Base-by-base conservation (phyloP, 2,113 vertebrate genomes). In the Fukomys damarensis region DNA sequence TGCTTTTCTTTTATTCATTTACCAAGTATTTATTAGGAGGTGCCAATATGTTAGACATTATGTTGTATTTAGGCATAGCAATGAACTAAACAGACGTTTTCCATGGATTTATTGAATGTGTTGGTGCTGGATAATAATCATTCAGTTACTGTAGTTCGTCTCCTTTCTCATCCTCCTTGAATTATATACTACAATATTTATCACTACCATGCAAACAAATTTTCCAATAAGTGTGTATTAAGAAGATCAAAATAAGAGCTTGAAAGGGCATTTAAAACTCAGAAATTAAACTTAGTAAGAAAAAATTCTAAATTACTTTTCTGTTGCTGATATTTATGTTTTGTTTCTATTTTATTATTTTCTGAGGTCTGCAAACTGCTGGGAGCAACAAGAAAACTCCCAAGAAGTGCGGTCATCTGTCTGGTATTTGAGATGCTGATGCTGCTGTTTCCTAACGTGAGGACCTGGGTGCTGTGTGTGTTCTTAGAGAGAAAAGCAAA, bases 261-360 rank as follows among this genome's bases (percentile, higher is more conserved):
- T 17, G 16, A n/a, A 94, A 91, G 52, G 17, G 13, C 13, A 68
- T 58, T 86, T 86, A 10, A 43, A 96, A 35, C 43, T 83, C 22
- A 94, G 86, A 95, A 95, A 91, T 70, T 26, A 85, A 87, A 77
- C 20, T 93, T 17, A 2, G 41, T 52, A 7, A 43, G 63, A 91
- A 30, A 85, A 86, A 91, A 24, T 30, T 91, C 14, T 82, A 52
- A 88, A 59, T 81, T 35, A 59, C 1, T 90, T 95, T 93, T 91
- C 65, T 76, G 19, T 63, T 80, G 19, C 46, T 76, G 58, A 9
- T 46, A 26, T 66, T 89, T 84, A 30, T 7, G 24, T 46, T 22
- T 58, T 61, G 0, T 66, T 88, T 56, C 28, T 90, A 7, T 54
- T 49, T 46, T 52, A 43, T 76, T 32, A 81, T 87, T 89, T 59